Evolutionary conservation across 2,113 vertebrate species (phyloP), one percentile per base, ranked within the genome.

Genomic region (Synodontis membranacea): DNA sequence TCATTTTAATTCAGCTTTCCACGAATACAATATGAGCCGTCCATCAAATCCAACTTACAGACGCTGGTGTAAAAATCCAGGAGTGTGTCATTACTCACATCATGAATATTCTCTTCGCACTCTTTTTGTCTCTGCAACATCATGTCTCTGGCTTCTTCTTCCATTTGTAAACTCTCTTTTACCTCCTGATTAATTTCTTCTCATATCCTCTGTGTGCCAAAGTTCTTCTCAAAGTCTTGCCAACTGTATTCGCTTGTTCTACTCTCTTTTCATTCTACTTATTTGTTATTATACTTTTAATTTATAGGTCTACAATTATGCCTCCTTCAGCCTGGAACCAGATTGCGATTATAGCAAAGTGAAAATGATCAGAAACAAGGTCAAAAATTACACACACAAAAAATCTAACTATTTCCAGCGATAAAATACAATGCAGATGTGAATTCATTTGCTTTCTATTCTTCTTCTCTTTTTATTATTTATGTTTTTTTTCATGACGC

Each of bases 11-110:
- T 78, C 75, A 19, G 28, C 75, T 78, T 52, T 34, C 28, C 75
- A 34, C 21, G 14, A 54, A 79, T 10, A 34, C 50, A 54, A 79
- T 56, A 37, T 8, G 15, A 3, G 17, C 14, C 1, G 6, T 21
- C 44, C 46, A 50, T 86, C 86, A 68, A 86, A 87, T 88, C 81
- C 86, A 66, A 79, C 82, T 72, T 82, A 66, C 84, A 79, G 83
- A 84, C 64, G 68, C 81, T 54, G 83, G 48, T 58, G 80, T 52
- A 80, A 89, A 87, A 90, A 82, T 84, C 84, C 88, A 80, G 72
- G 76, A 91, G 83, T 74, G 10, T 12, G 39, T 72, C 21, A 39
- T 74, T 74, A 74, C 12, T 11, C 4, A 10, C 37, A 10, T 10
- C 23, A 39, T 17, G 39, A 9, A 66, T 39, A 70, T 70, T 37